Conservation (phyloP, 2,888 invertebrate species). For the Drosophila seclusa region DNA sequence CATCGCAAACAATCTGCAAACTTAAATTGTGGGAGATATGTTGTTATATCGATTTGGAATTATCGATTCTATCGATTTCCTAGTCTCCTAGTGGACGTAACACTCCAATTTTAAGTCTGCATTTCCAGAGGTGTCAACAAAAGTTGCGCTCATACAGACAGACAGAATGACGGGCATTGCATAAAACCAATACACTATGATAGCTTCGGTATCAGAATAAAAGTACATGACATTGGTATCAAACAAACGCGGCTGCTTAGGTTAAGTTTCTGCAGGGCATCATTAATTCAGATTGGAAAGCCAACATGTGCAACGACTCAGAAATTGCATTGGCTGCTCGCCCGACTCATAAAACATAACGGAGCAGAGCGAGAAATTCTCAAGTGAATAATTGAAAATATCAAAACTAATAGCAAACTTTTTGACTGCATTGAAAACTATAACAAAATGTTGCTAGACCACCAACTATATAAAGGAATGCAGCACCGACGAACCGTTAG, state of each 20-base stretch:
- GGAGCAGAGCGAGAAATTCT: conserved; percentile 20
- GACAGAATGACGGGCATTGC: too few species aligned
- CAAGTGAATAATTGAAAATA: conserved; percentile 60
- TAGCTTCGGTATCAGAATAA: too few species aligned
- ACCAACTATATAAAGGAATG: conserved; percentile 47
- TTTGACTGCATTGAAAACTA: conserved; percentile 50
- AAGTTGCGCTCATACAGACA: too few species aligned
- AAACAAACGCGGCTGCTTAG: background rate
- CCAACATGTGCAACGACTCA: background rate
- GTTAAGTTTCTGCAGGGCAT: background rate
- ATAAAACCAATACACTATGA: too few species aligned
- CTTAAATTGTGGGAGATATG: too few species aligned
- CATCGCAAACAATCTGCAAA: background rate
- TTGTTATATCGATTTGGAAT: background rate
- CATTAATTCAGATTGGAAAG: background rate
- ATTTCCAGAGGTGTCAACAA: too few species aligned
- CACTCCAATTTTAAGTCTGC: too few species aligned
- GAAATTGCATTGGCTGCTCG: background rate
- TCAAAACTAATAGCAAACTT: conserved; percentile 54
- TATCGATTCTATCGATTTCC: too few species aligned
- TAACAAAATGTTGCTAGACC: conserved; percentile 17
- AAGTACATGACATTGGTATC: background rate
- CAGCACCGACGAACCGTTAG: background rate
- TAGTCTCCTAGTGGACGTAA: too few species aligned
- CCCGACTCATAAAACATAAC: conserved; percentile 54